A percentile compares a stretch with the other conserved stretches of the same genome.
phyloP scores from a whole-genome alignment of 2,797 vertebrate genomes.

The Myotis daubentonii region DNA sequence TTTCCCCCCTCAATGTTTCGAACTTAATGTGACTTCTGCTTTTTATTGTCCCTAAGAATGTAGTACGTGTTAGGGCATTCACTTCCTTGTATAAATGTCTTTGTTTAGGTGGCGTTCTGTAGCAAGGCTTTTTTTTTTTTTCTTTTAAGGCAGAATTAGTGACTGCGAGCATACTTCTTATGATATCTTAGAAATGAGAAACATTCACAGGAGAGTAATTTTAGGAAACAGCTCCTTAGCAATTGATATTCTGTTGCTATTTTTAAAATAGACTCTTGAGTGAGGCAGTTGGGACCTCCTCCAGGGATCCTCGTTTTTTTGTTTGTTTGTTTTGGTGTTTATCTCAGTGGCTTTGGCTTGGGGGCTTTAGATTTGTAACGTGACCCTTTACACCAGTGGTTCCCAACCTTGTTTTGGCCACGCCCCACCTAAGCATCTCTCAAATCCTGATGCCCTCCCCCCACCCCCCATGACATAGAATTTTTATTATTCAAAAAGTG shows the following conservation, averaged over 20 bases:
- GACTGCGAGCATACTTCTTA: neutral
- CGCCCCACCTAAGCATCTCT: no score
- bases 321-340: neutral
- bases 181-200: constrained; percentile 44
- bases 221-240: neutral
- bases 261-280: constrained; percentile 26
- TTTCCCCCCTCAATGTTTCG: constrained; percentile 25
- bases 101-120: neutral
- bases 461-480: no score
- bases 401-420: no score
- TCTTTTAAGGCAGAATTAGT: neutral
- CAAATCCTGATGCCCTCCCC: no score
- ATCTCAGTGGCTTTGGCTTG: neutral
- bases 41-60: neutral
- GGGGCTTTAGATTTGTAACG: neutral
- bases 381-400: neutral
- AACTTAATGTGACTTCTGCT: constrained; percentile 72
- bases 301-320: neutral
- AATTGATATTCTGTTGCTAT: neutral
- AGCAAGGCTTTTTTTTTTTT: constrained; percentile 19
- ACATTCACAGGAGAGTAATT: constrained; percentile 19
- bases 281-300: neutral
- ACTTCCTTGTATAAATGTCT: constrained; percentile 49
- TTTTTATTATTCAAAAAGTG: no score
- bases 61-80: neutral